Base-by-base conservation (phyloP, 2,888 invertebrate genomes). In the Drosophila aldrichi region DNA sequence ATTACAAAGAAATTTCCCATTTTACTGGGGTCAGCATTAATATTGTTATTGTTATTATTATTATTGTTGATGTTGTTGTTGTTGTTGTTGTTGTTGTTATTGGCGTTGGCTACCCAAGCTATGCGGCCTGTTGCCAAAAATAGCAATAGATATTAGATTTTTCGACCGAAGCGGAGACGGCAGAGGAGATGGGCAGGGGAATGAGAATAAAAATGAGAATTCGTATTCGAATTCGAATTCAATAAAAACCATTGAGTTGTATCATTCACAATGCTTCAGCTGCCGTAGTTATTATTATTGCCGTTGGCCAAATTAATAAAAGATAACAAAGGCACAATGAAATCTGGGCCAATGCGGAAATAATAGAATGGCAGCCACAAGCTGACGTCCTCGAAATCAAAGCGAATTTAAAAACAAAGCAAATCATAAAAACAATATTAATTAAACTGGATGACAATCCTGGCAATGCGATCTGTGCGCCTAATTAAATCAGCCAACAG, bases 201-300 rank as follows among this genome's bases (percentile, higher is more conserved):
- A 36, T 8, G 29, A 6, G 8, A 86, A 75, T 83, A 74, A 73
- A 83, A 82, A 78, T 82, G 79, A 77, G 86, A 77, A 82, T 80
- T 77, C 78, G 86, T 74, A 83, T 83, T 77, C 78, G 86, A 75
- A 83, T 83, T 83, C 83, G 29, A 75, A 83, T 82, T 82, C 74
- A 82, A 80, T 80, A 76, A 88, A 85, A 82, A 60, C 74, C 78
- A 78, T 79, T 77, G 73, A 78, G 54, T 67, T 75, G 79, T 79
- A 68, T 63, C 68, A 67, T 83, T 77, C 54, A 60, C 73, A 54
- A 54, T 43, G 68, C 64, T 60, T 40, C 55, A 12, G 38, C 44
- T 40, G 12, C 20, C 29, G 49, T 66, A 43, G 56, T 18, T 58
- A n/a, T 60, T 38, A 51, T 52, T 62, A 22, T 40, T 58, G 32